Evolutionary conservation across 2,797 vertebrate genomes (phyloP).

Genomic region (Sebastes taczanowskii): DNA sequence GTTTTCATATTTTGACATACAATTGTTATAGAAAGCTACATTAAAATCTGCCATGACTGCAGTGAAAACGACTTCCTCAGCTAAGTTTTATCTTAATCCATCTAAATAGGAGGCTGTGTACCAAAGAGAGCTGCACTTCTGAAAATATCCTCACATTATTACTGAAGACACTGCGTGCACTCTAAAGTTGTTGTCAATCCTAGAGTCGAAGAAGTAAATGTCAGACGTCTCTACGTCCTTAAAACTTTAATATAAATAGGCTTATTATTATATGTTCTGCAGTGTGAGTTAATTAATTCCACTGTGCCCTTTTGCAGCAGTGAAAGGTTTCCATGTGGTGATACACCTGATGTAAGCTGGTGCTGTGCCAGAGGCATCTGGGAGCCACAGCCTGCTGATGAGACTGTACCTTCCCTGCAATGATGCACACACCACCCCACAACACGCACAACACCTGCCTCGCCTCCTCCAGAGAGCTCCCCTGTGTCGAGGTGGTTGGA

Average conservation of each 20-base stretch:
- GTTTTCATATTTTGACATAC: neutral
- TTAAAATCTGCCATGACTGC: neutral
- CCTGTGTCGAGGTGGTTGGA: neutral
- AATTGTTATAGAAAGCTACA: neutral
- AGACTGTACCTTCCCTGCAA: constrained; percentile 27
- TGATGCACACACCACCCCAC: constrained; percentile 19
- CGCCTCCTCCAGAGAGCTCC: constrained; percentile 23
- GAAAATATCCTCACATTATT: neutral
- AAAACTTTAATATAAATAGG: neutral
- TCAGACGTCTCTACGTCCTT: neutral
- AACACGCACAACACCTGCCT: constrained; percentile 19
- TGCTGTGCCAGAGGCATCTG: constrained; percentile 24
- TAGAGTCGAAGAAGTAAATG: neutral
- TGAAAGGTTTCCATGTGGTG: constrained; percentile 43
- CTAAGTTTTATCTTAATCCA: neutral
- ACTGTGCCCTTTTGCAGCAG: constrained; percentile 62
- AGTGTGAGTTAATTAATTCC: constrained; percentile 28
- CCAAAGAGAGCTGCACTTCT: neutral
- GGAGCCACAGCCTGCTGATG: constrained; percentile 31
- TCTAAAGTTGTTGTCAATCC: neutral
- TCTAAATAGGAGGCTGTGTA: neutral
- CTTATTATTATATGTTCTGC: neutral
- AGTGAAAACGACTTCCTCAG: neutral
- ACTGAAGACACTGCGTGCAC: neutral
- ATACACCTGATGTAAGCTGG: constrained; percentile 23